A percentile compares a stretch with the other conserved stretches of the same genome.
Conservation (phyloP, 2,797 vertebrate species). For the Cryptoprocta ferox region DNA sequence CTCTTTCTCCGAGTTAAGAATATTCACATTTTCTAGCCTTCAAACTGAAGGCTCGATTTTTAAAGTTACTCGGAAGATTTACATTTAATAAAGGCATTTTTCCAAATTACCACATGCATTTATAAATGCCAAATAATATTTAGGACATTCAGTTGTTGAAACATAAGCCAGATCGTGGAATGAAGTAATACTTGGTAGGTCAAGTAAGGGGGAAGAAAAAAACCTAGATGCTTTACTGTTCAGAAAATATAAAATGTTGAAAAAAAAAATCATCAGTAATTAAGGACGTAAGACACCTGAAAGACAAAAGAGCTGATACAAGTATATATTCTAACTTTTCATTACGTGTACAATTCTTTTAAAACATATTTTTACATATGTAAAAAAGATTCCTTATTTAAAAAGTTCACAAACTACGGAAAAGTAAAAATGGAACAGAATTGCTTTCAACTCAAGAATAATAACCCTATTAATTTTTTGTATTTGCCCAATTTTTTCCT, state of each 20-base stretch:
- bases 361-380: not conserved
- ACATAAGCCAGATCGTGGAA: conserved; percentile 54
- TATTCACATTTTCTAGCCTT: conserved; percentile 48
- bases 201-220: not conserved
- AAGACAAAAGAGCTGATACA: not conserved
- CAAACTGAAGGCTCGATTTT: conserved; percentile 39
- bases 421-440: not conserved
- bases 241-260: not conserved
- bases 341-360: not conserved
- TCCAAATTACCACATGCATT: conserved; percentile 72
- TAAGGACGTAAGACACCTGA: not conserved
- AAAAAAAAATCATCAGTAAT: not conserved
- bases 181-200: conserved; percentile 53
- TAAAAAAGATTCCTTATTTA: not conserved
- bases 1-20: conserved; percentile 4
- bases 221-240: conserved; percentile 33
- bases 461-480: not conserved
- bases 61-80: conserved; percentile 65
- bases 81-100: conserved; percentile 59
- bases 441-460: not conserved
- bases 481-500: not conserved
- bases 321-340: not conserved
- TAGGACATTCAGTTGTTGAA: conserved; percentile 67
- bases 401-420: not conserved
- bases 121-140: conserved; percentile 68